phyloP scores from a whole-genome alignment of 1,140 invertebrate species.

The Ooceraea biroi region DNA sequence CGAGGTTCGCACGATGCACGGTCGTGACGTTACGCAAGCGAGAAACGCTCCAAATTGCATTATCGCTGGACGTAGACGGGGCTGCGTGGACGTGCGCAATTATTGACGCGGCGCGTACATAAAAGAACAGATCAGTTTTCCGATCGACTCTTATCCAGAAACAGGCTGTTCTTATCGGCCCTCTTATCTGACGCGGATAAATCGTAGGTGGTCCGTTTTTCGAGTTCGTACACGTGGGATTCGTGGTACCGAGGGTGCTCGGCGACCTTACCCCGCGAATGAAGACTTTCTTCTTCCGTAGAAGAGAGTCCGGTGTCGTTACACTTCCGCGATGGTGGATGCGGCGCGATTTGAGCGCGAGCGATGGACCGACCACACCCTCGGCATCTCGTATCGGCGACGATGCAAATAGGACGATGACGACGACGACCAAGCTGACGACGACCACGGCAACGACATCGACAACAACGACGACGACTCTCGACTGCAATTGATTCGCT shows the following conservation, averaged over 20 bases:
- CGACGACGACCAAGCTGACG: no score
- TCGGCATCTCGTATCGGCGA: conserved; percentile 55
- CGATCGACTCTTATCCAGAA: no score
- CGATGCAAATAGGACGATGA: conserved; percentile 22
- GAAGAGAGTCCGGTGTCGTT: not conserved
- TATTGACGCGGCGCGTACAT: no score
- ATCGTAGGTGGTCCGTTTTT: no score
- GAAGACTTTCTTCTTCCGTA: no score
- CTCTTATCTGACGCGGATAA: no score
- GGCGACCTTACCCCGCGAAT: no score
- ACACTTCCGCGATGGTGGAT: not conserved
- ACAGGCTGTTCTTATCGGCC: no score
- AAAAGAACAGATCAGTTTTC: no score
- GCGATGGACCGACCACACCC: conserved; percentile 74
- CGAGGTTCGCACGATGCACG: conserved; percentile 4
- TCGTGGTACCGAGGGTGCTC: no score
- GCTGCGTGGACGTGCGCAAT: not conserved
- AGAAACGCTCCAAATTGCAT: conserved; percentile 26
- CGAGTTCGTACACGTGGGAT: no score
- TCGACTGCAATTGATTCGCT: conserved; percentile 69
- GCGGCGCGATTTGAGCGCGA: conserved; percentile 1
- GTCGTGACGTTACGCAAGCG: conserved; percentile 27
- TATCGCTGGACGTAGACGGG: not conserved
- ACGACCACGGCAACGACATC: not conserved
- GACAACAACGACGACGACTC: conserved; percentile 50